Evolutionary conservation across 2,888 invertebrate genomes (phyloP), one percentile per base, ranked within the genome.

Genomic region (Microctonus brassicae): DNA sequence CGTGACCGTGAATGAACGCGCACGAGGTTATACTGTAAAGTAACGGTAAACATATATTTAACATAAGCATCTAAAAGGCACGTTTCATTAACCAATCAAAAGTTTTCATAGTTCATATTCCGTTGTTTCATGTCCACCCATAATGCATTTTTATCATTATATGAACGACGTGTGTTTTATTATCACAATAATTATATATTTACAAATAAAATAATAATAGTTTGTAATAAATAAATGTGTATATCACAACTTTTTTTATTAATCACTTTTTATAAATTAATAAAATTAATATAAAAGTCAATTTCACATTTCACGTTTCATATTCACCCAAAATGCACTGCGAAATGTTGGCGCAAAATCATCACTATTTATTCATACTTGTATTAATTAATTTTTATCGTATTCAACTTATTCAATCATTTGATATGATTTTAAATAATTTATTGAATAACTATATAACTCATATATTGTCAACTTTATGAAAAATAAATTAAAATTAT

Each of bases 81-180:
- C 39, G 26, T 53, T 58, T 77, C 72, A 76, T 73, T 72, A 73
- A 65, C 73, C 73, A 73, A 75, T 72, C 74, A 66, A 79, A 78
- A 79, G 17, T 47, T 78, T 77, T 80, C 76, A 75, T 24, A 42
- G 80, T 81, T 82, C 78, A 78, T 75, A 77, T 84, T 80, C 81
- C 80, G 70, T 74, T 79, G 80, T 83, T 83, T 78, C 83, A 72
- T 78, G 70, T 83, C 73, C 75, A 82, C 81, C 82, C 81, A 81
- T 77, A 80, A 82, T 84, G 80, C 82, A 81, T 78, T 77, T 77
- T 76, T 13, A 64, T 65, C 10, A 33, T 2, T 47, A 58, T 55
- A 68, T 63, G 17, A 13, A 34, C 33, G 47, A 68, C 63, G 67
- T 66, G 42, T 47, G 17, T 47, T 57, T 39, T 66, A 47, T 58